These are phyloP conservation scores for Copidosoma floridanum DNA, from an alignment of 1,140 invertebrate species.

Conservation along the genomic window DNA sequence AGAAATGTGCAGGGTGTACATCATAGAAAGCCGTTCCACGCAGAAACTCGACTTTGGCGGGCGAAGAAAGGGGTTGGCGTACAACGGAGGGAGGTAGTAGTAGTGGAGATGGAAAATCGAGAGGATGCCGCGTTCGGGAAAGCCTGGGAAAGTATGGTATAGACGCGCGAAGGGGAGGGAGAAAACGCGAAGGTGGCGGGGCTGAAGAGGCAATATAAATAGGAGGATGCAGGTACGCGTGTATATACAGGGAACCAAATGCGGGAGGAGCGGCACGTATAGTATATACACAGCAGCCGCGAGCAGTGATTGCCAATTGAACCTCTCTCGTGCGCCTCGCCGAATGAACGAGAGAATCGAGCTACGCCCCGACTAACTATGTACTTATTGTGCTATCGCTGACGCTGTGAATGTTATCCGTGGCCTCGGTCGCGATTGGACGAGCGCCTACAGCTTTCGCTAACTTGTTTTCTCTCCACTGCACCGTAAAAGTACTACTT, in stretches of 20 bases:
- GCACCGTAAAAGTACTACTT: too few relatives aligned
- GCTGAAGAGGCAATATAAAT: constrained; percentile 58
- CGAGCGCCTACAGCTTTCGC: too few relatives aligned
- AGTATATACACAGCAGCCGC: too few relatives aligned
- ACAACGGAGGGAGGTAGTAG: background rate
- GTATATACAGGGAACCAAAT: constrained; percentile 52
- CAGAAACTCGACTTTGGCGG: too few relatives aligned
- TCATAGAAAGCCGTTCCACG: too few relatives aligned
- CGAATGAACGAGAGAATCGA: constrained; percentile 59
- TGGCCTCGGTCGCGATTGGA: constrained; percentile 24
- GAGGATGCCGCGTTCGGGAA: constrained; percentile 17
- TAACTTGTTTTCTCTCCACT: too few relatives aligned
- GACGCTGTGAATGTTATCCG: constrained; percentile 28
- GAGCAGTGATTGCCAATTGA: constrained; percentile 59
- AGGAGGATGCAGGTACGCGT: constrained; percentile 53
- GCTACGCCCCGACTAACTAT: constrained; percentile 53
- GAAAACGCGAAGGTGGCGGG: constrained; percentile 31
- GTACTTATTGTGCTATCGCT: background rate
- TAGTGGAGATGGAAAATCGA: background rate
- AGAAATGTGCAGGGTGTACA: too few relatives aligned
- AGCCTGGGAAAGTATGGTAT: constrained; percentile 33
- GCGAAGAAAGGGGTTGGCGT: background rate
- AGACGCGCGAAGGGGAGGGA: constrained; percentile 22
- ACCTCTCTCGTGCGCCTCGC: constrained; percentile 44
- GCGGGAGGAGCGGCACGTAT: too few relatives aligned